phyloP scores from a whole-genome alignment of 2,113 vertebrate genomes.

The Cavia porcellus region DNA sequence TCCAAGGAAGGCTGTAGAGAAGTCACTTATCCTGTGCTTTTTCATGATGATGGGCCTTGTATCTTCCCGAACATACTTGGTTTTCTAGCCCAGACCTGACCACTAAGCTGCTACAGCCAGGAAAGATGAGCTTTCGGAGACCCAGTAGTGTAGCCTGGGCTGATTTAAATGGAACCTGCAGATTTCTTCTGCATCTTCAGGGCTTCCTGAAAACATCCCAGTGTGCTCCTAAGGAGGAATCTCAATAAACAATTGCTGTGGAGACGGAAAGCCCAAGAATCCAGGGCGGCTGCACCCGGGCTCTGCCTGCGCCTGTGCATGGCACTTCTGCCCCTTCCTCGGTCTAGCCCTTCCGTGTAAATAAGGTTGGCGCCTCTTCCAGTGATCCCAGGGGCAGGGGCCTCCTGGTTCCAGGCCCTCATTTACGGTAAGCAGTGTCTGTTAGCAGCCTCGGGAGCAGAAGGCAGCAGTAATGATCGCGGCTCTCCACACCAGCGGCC shows the following conservation, averaged over 20 bases:
- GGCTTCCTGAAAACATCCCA: neutral
- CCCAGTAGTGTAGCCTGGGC: neutral
- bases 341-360: constrained; percentile 57
- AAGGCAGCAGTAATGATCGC: constrained; percentile 78
- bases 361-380: constrained; percentile 72
- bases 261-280: neutral
- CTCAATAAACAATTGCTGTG: neutral
- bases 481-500: constrained; percentile 58
- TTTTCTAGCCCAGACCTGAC: neutral
- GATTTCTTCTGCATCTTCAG: neutral
- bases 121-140: neutral
- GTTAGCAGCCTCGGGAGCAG: constrained; percentile 77
- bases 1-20: constrained; percentile 54
- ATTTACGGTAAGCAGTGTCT: constrained; percentile 76
- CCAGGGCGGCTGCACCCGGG: neutral
- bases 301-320: neutral
- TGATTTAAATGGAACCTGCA: neutral
- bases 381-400: constrained; percentile 78
- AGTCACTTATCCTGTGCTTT: neutral
- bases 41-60: neutral
- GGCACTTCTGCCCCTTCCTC: neutral
- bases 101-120: neutral
- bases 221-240: neutral
- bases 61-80: neutral
- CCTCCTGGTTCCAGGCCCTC: constrained; percentile 69